Conservation (phyloP, 2,113 vertebrate genomes). For the Pteruthius melanotis region DNA sequence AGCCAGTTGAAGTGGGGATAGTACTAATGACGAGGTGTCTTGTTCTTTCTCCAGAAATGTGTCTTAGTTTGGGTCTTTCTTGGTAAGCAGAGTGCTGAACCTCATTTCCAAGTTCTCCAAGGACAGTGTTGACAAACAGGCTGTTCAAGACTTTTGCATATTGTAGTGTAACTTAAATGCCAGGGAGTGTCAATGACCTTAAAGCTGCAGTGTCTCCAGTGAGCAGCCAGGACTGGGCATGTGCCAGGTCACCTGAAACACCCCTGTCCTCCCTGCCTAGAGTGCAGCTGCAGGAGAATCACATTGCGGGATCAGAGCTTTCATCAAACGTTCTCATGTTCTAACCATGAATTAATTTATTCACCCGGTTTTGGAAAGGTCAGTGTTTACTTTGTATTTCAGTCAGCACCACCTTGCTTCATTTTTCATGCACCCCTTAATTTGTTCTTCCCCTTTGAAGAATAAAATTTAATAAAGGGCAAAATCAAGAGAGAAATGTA, state of each 20-base stretch:
- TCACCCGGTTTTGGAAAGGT: constrained; percentile 62
- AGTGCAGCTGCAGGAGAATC: constrained; percentile 42
- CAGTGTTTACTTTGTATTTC: constrained; percentile 65
- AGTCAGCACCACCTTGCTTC: constrained; percentile 22
- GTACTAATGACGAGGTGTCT: constrained; percentile 70
- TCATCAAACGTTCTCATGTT: constrained; percentile 43
- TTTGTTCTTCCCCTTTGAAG: constrained; percentile 50
- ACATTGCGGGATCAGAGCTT: constrained; percentile 15
- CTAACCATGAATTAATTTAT: constrained; percentile 73
- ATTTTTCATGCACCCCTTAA: constrained; percentile 8
- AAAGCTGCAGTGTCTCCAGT: constrained; percentile 63
- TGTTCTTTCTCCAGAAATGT: constrained; percentile 68
- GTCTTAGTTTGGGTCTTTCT: constrained; percentile 78
- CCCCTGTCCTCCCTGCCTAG: constrained; percentile 34
- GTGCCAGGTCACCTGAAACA: not conserved
- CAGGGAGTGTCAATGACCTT: constrained; percentile 74
- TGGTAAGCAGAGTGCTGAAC: constrained; percentile 72
- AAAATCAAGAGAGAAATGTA: constrained; percentile 44
- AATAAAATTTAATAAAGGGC: constrained; percentile 54
- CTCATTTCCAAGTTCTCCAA: constrained; percentile 69
- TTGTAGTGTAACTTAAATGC: constrained; percentile 73
- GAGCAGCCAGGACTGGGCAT: constrained; percentile 9
- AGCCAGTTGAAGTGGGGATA: constrained; percentile 68
- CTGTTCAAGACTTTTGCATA: constrained; percentile 69
- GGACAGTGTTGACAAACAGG: constrained; percentile 70